Percentiles rank a stretch among this genome's conserved stretches.
Conservation (phyloP, 2,888 invertebrate genomes). For the Troides oblongomaculatus region DNA sequence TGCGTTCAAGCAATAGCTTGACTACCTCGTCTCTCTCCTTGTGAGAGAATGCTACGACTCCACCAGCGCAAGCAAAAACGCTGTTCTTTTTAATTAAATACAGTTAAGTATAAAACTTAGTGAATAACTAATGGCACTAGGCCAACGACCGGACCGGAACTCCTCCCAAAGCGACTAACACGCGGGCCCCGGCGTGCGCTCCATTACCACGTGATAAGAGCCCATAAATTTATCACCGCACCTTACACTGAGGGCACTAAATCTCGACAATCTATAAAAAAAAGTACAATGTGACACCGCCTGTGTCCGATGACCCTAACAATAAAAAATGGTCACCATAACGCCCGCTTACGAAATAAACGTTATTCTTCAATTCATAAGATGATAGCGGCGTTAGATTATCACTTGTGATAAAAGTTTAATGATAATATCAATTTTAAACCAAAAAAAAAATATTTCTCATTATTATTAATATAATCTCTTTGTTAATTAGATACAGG, state of each 20-base stretch:
- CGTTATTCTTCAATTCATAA: conserved; percentile 34
- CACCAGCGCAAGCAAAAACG: too few species aligned
- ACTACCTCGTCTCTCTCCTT: too few species aligned
- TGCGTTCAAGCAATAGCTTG: too few species aligned
- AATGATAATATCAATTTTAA: too few species aligned
- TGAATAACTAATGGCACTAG: conserved; percentile 9
- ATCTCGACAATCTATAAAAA: conserved; percentile 57
- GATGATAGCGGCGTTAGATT: conserved; percentile 33
- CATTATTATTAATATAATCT: too few species aligned
- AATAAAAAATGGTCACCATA: conserved; percentile 71
- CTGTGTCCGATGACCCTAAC: conserved; percentile 64
- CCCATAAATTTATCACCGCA: conserved; percentile 71
- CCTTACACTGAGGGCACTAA: conserved; percentile 52
- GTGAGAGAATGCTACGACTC: too few species aligned
- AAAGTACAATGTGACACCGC: conserved; percentile 58
- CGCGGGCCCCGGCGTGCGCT: conserved; percentile 41
- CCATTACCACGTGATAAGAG: conserved; percentile 68
- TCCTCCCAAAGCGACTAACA: conserved; percentile 31
- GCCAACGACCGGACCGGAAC: conserved; percentile 29
- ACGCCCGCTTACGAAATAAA: conserved; percentile 62
- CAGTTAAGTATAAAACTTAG: conserved; percentile 23
- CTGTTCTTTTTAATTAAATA: conserved; percentile 7
- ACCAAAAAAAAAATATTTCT: too few species aligned
- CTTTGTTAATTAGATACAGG: too few species aligned
- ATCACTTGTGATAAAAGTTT: too few species aligned